These are phyloP conservation scores for Tiliqua scincoides DNA, from an alignment of 2,113 vertebrate species.

Conservation along the genomic window DNA sequence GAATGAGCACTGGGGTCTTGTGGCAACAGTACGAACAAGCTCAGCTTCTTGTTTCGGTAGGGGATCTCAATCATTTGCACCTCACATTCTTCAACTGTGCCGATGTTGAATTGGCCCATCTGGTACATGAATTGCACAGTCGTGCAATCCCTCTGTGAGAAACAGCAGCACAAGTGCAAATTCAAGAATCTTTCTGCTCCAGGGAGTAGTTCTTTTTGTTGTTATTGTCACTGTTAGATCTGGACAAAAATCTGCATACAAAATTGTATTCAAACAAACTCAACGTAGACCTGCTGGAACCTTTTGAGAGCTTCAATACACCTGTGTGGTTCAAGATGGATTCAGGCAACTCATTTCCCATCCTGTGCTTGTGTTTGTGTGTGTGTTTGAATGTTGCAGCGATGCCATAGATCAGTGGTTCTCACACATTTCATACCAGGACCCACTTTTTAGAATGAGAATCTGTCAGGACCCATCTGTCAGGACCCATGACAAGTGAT, in stretches of 20 bases:
- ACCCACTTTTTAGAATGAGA: too few relatives aligned
- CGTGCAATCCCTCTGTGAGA: constrained; percentile 74
- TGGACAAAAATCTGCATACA: background rate
- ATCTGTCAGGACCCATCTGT: too few relatives aligned
- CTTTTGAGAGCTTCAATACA: background rate
- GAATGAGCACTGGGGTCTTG: constrained; percentile 6
- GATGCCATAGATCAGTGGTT: background rate
- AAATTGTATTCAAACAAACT: background rate
- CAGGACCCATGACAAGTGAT: too few relatives aligned
- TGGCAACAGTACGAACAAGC: constrained; percentile 88
- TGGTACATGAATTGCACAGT: constrained; percentile 85
- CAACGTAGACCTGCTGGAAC: background rate
- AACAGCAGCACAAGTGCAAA: background rate
- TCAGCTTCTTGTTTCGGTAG: constrained; percentile 80
- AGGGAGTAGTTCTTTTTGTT: background rate
- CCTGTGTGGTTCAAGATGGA: background rate
- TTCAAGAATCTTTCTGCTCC: background rate
- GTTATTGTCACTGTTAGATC: background rate
- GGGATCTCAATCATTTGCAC: constrained; percentile 85
- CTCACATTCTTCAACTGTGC: constrained; percentile 60
- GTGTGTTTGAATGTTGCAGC: background rate
- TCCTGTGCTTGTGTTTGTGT: background rate
- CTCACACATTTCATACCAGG: too few relatives aligned
- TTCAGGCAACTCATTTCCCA: background rate
- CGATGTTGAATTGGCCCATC: constrained; percentile 71